Evolutionary conservation across 2,888 invertebrate species (phyloP).

Genomic region (Drosophila kambysellisi): DNA sequence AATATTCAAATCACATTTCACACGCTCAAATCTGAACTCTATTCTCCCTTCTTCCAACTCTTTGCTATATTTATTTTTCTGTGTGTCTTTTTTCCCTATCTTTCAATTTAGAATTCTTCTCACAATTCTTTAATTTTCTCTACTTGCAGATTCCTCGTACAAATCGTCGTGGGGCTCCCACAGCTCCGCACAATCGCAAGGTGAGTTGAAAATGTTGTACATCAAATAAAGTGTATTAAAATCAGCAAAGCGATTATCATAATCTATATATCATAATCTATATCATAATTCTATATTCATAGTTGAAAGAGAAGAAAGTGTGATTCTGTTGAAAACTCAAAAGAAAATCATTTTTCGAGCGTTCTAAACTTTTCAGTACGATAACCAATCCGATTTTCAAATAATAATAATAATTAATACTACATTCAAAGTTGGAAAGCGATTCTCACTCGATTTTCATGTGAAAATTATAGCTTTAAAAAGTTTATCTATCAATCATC

Average conservation of each 20-base stretch:
- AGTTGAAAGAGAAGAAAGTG: not conserved
- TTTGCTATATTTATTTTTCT: conserved; percentile 1
- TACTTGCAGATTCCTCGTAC: conserved; percentile 93
- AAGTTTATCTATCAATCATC: no score
- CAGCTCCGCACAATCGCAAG: conserved; percentile 91
- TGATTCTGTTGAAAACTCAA: not conserved
- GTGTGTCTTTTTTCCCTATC: not conserved
- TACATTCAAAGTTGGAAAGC: no score
- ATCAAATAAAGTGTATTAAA: not conserved
- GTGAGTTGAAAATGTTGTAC: conserved; percentile 85
- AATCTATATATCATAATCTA: no score
- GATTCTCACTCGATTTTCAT: not conserved
- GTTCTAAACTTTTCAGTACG: no score
- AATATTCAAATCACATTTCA: conserved; percentile 32
- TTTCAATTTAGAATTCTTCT: not conserved
- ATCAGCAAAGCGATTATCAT: not conserved
- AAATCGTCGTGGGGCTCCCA: conserved; percentile 94
- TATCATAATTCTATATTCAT: not conserved
- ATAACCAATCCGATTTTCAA: no score
- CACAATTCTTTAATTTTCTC: conserved; percentile 24
- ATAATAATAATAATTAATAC: no score
- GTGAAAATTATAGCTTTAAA: not conserved
- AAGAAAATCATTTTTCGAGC: no score
- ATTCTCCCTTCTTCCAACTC: not conserved
- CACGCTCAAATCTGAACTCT: conserved; percentile 11